phyloP scores from a whole-genome alignment of 1,140 invertebrate species.

The Zaprionus ghesquierei region DNA sequence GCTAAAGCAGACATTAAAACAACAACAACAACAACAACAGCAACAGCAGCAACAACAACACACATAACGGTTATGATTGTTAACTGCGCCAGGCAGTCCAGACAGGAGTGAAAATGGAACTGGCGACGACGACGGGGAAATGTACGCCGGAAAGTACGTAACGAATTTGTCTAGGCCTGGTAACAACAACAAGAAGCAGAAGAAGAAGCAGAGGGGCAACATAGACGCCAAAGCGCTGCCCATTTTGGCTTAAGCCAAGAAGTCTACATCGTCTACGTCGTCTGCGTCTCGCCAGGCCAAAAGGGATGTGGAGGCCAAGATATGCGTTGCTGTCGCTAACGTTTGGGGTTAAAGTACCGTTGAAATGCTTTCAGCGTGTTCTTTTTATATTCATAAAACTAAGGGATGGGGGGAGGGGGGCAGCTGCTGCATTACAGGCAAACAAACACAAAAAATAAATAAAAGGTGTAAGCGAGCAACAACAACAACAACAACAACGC shows the following conservation, averaged over 20 bases:
- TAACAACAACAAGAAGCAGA: conserved; percentile 15
- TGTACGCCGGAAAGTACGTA: conserved; percentile 35
- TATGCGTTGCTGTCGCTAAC: conserved; percentile 30
- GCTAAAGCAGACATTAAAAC: conserved; percentile 61
- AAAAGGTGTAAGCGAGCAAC: conserved; percentile 44
- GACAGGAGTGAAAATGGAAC: conserved; percentile 10
- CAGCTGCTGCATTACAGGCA: conserved; percentile 33
- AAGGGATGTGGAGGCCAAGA: conserved; percentile 47
- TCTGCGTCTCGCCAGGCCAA: not conserved
- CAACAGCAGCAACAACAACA: conserved; percentile 21
- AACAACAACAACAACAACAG: conserved; percentile 33
- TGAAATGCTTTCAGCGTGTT: conserved; percentile 74
- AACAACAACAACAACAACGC: not conserved
- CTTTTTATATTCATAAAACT: conserved; percentile 57
- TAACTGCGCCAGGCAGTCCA: conserved; percentile 5
- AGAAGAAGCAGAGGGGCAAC: not conserved
- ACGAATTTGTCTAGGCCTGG: conserved; percentile 48
- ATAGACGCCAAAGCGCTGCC: conserved; percentile 45
- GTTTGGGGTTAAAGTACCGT: conserved; percentile 71
- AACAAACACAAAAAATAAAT: conserved; percentile 55
- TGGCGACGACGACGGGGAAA: not conserved
- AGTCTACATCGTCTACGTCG: not conserved
- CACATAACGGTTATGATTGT: conserved; percentile 49
- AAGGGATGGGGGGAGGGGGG: not conserved
- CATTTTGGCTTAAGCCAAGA: conserved; percentile 23